Evolutionary conservation across 92 coral and sea anemone genomes (phyloP).

Genomic region (Epizoanthus scotinus): DNA sequence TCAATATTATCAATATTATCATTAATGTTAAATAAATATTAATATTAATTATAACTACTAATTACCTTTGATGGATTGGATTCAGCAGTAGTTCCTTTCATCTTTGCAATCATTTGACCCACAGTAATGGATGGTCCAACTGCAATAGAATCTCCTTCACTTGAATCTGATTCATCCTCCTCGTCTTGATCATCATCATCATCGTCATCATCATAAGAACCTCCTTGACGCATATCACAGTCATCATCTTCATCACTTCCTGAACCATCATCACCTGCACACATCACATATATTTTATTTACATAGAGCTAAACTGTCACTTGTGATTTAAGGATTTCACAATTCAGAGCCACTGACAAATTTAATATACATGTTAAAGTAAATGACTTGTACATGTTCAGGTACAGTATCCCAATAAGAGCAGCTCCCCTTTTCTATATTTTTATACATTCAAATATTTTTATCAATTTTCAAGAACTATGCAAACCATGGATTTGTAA

Average conservation of each 20-base stretch:
- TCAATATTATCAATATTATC: no score
- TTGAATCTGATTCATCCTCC: constrained; percentile 47
- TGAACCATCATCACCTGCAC: constrained; percentile 61
- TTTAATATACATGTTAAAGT: no score
- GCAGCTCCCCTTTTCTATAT: no score
- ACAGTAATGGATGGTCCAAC: constrained; percentile 66
- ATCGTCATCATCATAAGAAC: constrained; percentile 23
- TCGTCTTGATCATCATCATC: constrained; percentile 51
- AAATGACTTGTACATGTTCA: no score
- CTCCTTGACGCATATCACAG: constrained; percentile 31
- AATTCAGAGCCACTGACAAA: no score
- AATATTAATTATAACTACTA: neutral
- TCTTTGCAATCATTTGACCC: constrained; percentile 80
- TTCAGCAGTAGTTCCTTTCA: constrained; percentile 55
- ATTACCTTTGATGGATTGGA: constrained; percentile 34
- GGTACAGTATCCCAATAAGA: no score
- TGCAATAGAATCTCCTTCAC: constrained; percentile 46
- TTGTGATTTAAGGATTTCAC: neutral
- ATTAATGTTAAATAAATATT: neutral
- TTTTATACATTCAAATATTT: no score
- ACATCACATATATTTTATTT: no score
- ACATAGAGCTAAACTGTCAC: no score
- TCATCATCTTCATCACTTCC: constrained; percentile 87
- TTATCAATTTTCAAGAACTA: no score
- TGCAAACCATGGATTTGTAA: no score